A percentile compares a stretch with the other conserved stretches of the same genome.
phyloP scores from a whole-genome alignment of 1,140 invertebrate genomes.

The Drosophila truncata region DNA sequence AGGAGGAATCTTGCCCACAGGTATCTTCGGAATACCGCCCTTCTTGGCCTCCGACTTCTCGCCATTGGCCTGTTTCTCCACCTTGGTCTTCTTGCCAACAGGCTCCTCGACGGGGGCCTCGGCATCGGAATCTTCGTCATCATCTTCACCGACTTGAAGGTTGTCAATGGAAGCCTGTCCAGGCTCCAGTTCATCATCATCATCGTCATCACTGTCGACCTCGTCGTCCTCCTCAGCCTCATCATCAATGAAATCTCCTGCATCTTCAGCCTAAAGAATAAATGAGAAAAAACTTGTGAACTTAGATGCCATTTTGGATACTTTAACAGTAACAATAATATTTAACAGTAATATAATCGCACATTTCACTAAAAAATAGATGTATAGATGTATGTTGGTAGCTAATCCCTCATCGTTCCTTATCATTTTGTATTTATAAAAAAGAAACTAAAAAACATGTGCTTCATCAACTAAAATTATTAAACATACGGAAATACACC shows the following conservation, averaged over 20 bases:
- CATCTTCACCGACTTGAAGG: not conserved
- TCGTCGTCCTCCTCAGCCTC: constrained; percentile 58
- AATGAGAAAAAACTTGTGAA: too few species aligned
- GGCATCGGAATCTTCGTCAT: constrained; percentile 34
- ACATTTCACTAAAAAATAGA: too few species aligned
- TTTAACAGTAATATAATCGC: too few species aligned
- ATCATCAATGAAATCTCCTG: constrained; percentile 16
- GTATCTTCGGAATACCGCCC: constrained; percentile 64
- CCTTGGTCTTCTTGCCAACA: constrained; percentile 35
- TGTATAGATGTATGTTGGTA: too few species aligned
- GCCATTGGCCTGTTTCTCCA: not conserved
- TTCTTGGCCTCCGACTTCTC: constrained; percentile 10
- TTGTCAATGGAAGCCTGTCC: constrained; percentile 34
- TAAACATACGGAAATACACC: not conserved
- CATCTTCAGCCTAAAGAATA: constrained; percentile 45
- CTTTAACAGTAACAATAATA: too few species aligned
- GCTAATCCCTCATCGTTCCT: too few species aligned
- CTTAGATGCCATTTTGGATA: too few species aligned
- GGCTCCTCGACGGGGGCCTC: constrained; percentile 50
- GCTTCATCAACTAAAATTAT: not conserved
- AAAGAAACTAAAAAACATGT: too few species aligned
- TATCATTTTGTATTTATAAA: too few species aligned
- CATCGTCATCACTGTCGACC: constrained; percentile 18
- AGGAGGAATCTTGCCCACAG: constrained; percentile 29
- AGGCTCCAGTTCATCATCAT: constrained; percentile 53